phyloP scores from a whole-genome alignment of 2,797 vertebrate genomes.

The Psittacula derbiana region DNA sequence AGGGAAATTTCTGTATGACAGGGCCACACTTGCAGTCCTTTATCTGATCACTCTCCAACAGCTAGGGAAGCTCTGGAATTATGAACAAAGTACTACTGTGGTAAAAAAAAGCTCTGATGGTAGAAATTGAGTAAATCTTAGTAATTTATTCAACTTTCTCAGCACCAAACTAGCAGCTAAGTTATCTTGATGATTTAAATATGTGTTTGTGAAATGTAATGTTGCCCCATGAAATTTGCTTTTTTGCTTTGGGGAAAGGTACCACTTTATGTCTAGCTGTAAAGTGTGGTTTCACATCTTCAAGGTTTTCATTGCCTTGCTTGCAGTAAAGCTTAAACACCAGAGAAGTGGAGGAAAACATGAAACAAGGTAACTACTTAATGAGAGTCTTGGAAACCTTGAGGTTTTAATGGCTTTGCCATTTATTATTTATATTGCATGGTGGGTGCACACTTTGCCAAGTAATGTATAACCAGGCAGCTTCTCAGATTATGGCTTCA shows the following conservation, averaged over 20 bases:
- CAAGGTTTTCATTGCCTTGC: neutral
- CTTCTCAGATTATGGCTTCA: neutral
- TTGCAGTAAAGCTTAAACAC: neutral
- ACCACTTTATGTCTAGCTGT: neutral
- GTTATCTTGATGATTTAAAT: neutral
- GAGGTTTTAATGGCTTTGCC: constrained; percentile 14
- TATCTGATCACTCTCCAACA: neutral
- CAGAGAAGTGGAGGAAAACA: neutral
- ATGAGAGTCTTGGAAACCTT: neutral
- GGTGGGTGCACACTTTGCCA: neutral
- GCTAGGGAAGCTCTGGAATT: neutral
- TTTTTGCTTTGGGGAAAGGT: neutral
- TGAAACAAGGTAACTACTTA: neutral
- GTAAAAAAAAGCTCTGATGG: neutral
- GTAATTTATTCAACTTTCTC: neutral
- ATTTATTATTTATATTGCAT: constrained; percentile 45
- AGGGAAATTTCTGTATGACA: neutral
- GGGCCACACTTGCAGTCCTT: neutral
- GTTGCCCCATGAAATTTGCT: neutral
- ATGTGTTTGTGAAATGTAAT: neutral
- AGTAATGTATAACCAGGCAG: neutral
- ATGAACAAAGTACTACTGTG: neutral
- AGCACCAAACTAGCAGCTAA: neutral
- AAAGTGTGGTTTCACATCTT: neutral
- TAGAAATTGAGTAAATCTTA: neutral